Base-by-base conservation (phyloP, 2,797 vertebrate genomes). In the Cyprinella venusta region DNA sequence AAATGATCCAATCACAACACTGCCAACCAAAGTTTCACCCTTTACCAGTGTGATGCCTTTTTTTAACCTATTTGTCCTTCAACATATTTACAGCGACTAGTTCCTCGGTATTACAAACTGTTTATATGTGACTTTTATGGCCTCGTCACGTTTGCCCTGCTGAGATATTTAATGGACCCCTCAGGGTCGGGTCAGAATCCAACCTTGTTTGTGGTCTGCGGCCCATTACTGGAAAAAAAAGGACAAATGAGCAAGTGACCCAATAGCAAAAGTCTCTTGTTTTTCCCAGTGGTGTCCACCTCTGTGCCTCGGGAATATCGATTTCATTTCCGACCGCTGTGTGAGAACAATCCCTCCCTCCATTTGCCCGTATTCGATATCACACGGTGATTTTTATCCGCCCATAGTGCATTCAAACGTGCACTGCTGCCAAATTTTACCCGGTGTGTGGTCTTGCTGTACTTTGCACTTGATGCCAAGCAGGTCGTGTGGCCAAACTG, bases 81-180 rank as follows among this genome's bases (percentile, higher is more conserved):
- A 90, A 74, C 82, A 89, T 90, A 69, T 92, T 91, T 89, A 86
- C 89, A 79, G 26, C 90, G 89, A 87, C 79, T 90, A 86, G 86
- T 83, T 90, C 26, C 76, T 90, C 83, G 67, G n/a, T 86, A 77
- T 91, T 88, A 79, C 42, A 86, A 85, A 86, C 81, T 89, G 89
- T 89, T 81, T 82, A 52, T 69, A 75, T 71, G 59, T 63, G 71
- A 81, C 74, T 71, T 59, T 70, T 59, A 84, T 18, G 26, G 50
- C 63, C 74, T 68, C 21, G 40, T 68, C 65, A 54, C 48, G 7
- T 24, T 83, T 71, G 30, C 30, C 42, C 33, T 33, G 45, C 36
- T 54, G 24, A 83, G 63, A 56, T 70, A 13, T 64, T 74, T 52
- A 65, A 72, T 42, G 40, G n/a, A 70, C 18, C 52, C 74, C 59